Percentiles rank a stretch among this genome's conserved stretches.
phyloP scores from a whole-genome alignment of 2,113 vertebrate genomes.

The Synchiropus splendidus region DNA sequence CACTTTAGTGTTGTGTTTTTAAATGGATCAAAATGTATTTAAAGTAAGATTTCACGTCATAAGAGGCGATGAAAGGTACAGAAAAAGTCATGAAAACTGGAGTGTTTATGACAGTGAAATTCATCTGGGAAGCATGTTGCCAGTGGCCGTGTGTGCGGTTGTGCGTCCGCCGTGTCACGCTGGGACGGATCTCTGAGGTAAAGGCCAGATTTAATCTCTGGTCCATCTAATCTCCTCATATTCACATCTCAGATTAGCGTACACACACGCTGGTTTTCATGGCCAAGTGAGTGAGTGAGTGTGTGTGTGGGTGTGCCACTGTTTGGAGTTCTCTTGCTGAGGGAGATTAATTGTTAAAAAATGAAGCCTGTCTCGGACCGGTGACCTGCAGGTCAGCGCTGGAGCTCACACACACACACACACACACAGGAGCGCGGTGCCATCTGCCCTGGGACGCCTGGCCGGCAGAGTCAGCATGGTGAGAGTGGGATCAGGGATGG shows the following conservation, averaged over 20 bases:
- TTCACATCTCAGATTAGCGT: slow-evolving; percentile 65
- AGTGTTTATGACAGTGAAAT: too few species aligned
- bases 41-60: too few species aligned
- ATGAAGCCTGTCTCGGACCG: slow-evolving; percentile 60
- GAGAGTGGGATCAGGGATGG: slow-evolving; percentile 46
- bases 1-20: too few species aligned
- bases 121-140: too few species aligned
- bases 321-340: slow-evolving; percentile 31
- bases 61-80: too few species aligned
- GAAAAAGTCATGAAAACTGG: too few species aligned
- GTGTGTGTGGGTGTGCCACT: slow-evolving; percentile 12
- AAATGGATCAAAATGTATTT: too few species aligned
- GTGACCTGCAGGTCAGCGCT: slow-evolving; percentile 49
- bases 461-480: slow-evolving; percentile 32
- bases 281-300: slow-evolving; percentile 17
- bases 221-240: slow-evolving; percentile 63
- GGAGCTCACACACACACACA: slow-evolving; percentile 27
- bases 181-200: slow-evolving; percentile 53
- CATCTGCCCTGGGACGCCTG: slow-evolving; percentile 53
- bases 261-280: slow-evolving; percentile 14
- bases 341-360: slow-evolving; percentile 69
- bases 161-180: slow-evolving; percentile 37
- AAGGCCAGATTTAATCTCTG: slow-evolving; percentile 60
- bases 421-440: slow-evolving; percentile 23
- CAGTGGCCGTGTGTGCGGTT: slow-evolving; percentile 7